phyloP scores from a whole-genome alignment of 2,797 vertebrate species.

The Hydrolagus colliei region DNA sequence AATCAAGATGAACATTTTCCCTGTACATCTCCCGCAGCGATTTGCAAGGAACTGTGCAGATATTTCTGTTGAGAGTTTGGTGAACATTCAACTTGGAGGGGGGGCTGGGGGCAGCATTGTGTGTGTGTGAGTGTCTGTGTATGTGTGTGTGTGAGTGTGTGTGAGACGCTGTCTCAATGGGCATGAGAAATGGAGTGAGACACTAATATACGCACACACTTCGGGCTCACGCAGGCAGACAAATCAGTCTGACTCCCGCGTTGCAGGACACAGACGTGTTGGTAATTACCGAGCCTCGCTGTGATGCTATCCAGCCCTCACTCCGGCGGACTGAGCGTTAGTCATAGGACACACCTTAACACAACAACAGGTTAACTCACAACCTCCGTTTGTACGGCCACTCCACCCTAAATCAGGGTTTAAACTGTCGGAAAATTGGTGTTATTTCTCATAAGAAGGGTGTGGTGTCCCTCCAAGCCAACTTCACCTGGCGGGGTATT shows the following conservation, averaged over 20 bases:
- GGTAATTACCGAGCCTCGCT: background rate
- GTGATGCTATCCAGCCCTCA: constrained; percentile 7
- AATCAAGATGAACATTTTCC: too few relatives aligned
- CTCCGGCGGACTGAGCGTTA: constrained; percentile 39
- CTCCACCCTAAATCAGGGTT: constrained; percentile 38
- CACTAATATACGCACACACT: background rate
- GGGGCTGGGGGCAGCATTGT: too few relatives aligned
- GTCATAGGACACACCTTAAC: constrained; percentile 53
- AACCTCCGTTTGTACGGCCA: constrained; percentile 37
- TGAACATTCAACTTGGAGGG: background rate
- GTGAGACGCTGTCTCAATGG: too few relatives aligned
- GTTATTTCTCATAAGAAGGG: constrained; percentile 39
- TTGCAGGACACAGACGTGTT: background rate
- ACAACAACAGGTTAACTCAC: constrained; percentile 39
- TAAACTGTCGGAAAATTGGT: constrained; percentile 37
- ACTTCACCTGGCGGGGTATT: constrained; percentile 62
- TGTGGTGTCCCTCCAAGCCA: constrained; percentile 59
- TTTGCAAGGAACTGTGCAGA: background rate
- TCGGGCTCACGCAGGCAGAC: background rate
- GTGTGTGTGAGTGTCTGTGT: too few relatives aligned
- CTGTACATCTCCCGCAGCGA: background rate
- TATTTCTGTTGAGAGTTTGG: background rate
- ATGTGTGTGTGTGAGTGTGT: too few relatives aligned
- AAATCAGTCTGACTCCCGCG: background rate
- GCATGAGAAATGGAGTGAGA: background rate